Percentiles rank a stretch among this genome's conserved stretches.
Evolutionary conservation across 1,140 invertebrate genomes (phyloP).

Genomic region (Cotesia glomerata): DNA sequence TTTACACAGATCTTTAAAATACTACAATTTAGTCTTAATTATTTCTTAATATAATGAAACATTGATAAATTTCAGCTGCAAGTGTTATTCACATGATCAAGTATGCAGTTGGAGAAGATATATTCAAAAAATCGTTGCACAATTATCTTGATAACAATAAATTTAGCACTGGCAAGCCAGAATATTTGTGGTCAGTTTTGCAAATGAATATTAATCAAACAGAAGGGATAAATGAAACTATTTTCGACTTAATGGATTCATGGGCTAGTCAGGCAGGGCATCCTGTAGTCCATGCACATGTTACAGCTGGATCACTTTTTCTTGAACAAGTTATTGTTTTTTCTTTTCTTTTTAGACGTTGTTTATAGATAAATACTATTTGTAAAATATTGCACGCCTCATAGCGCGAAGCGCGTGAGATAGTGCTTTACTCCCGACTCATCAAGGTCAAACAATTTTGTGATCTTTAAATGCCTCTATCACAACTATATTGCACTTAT

Average conservation of each 20-base stretch:
- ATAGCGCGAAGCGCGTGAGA: too few species aligned
- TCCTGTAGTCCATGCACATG: conserved; percentile 70
- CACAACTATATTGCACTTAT: too few species aligned
- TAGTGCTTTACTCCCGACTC: too few species aligned
- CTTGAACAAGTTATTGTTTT: conserved; percentile 58
- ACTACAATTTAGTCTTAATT: too few species aligned
- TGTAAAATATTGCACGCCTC: too few species aligned
- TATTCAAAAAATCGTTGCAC: conserved; percentile 68
- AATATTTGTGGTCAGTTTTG: conserved; percentile 68
- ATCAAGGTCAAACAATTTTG: too few species aligned
- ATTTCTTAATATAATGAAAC: too few species aligned
- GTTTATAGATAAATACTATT: too few species aligned
- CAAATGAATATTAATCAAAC: conserved; percentile 58
- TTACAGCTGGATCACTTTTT: conserved; percentile 50
- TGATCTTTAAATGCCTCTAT: too few species aligned
- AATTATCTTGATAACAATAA: conserved; percentile 61
- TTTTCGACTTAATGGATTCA: conserved; percentile 66
- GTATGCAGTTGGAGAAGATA: conserved; percentile 69
- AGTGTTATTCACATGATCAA: conserved; percentile 78
- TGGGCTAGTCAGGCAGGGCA: conserved; percentile 78
- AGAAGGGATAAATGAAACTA: conserved; percentile 53
- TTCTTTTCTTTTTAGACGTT: too few species aligned
- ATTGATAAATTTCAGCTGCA: conserved; percentile 57
- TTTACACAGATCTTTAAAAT: too few species aligned
- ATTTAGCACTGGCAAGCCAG: conserved; percentile 67